A percentile compares a stretch with the other conserved stretches of the same genome.
Evolutionary conservation across 2,113 vertebrate genomes (phyloP).

Genomic region (Sciurus niger): DNA sequence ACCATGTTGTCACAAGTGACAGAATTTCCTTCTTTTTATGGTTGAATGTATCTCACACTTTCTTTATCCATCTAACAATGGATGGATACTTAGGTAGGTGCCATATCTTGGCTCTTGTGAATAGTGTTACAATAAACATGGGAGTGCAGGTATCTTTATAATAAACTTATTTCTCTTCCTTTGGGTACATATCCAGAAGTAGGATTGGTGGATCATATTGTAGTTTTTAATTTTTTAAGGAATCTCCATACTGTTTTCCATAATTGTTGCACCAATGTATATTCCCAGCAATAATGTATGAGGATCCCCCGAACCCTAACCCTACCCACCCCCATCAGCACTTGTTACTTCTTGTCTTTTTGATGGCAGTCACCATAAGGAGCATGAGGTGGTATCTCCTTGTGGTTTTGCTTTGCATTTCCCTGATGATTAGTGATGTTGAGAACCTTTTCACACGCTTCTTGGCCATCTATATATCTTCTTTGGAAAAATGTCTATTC

Average conservation of each 20-base stretch:
- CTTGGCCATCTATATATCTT: background rate
- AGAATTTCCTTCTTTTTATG: background rate
- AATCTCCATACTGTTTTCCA: background rate
- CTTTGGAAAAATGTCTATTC: background rate
- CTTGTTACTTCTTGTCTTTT: background rate
- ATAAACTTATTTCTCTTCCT: background rate
- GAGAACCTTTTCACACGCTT: background rate
- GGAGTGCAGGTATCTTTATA: background rate
- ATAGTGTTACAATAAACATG: background rate
- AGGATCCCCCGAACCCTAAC: background rate
- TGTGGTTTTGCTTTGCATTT: too few species aligned
- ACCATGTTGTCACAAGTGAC: background rate
- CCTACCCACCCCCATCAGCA: background rate
- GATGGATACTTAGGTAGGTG: background rate
- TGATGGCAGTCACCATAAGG: background rate
- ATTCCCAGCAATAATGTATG: background rate
- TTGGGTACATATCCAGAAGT: background rate
- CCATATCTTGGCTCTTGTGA: background rate
- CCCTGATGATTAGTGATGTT: background rate
- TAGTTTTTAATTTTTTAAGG: background rate
- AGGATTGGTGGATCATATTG: background rate
- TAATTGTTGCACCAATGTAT: too few species aligned
- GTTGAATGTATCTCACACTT: background rate
- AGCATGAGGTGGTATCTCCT: background rate
- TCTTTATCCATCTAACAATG: background rate